Conservation (phyloP, 2,113 vertebrate species). For the Paratilapia polleni region DNA sequence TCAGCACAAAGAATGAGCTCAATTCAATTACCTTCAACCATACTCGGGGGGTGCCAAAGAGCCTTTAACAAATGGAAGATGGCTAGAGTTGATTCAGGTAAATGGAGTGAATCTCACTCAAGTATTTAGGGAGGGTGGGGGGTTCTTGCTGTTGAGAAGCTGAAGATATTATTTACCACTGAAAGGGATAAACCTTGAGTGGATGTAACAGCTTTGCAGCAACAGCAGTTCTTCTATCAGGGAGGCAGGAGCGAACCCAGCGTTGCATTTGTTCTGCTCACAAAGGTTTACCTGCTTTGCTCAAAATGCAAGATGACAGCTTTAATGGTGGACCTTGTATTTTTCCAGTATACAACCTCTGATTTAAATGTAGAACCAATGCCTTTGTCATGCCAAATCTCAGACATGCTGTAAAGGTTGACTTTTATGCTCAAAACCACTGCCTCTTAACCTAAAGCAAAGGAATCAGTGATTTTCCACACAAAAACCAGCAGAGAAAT, state of each 20-base stretch:
- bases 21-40: slow-evolving; percentile 68
- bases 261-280: slow-evolving; percentile 49
- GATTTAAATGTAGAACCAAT: slow-evolving; percentile 54
- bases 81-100: slow-evolving; percentile 66
- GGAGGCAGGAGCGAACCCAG: not conserved
- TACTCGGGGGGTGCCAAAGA: slow-evolving; percentile 56
- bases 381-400: slow-evolving; percentile 52
- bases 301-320: slow-evolving; percentile 55
- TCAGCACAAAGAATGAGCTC: slow-evolving; percentile 66
- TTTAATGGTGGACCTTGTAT: slow-evolving; percentile 50
- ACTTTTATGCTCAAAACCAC: slow-evolving; percentile 11
- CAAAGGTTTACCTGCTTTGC: slow-evolving; percentile 36
- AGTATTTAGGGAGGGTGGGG: slow-evolving; percentile 36
- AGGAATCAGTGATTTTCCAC: slow-evolving; percentile 17
- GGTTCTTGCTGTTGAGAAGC: slow-evolving; percentile 32
- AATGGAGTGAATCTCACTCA: slow-evolving; percentile 63
- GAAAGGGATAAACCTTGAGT: slow-evolving; percentile 42
- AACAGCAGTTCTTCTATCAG: not conserved
- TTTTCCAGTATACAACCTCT: slow-evolving; percentile 15
- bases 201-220: slow-evolving; percentile 22
- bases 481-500: slow-evolving; percentile 12
- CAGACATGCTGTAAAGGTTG: slow-evolving; percentile 33
- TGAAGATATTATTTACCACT: slow-evolving; percentile 41
- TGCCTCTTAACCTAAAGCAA: slow-evolving; percentile 11
- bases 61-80: slow-evolving; percentile 69